Base-by-base conservation (phyloP, 2,888 invertebrate species). In the Thalpophila matura region DNA sequence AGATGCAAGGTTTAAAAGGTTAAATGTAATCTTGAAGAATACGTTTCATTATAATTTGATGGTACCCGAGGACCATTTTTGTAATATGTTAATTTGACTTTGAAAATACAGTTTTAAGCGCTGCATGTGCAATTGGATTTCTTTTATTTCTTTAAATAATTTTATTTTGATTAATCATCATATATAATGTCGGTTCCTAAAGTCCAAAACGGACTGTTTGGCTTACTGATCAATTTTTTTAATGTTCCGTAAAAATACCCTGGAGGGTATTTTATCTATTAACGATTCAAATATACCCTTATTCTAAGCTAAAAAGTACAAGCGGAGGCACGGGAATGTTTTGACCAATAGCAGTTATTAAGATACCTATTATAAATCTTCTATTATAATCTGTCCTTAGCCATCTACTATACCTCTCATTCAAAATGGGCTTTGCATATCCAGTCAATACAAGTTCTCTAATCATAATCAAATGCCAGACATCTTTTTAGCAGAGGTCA, bases 21-120 rank as follows among this genome's bases (percentile, higher is more conserved):
- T 45, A 38, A 40, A 45, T 7, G 18, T 35, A 45, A 45, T 22
- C 4, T 31, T 14, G 10, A 40, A 40, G 45, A 46, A 35, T 29
- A 35, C 16, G 12, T 40, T 33, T 59, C 59, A 63, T 46, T 69
- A 29, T 35, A 58, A 46, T 20, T 40, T 68, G 27, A 63, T 24
- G 18, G n/a, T 18, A 22, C 22, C 4, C 16, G 20, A 14, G 1
- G 5, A 46, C 10, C 16, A 18, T 37, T 60, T 24, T 6, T 31
- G 27, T 42, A 9, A 9, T 31, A 29, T 38, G 29, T 27, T 35
- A n/a, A 29, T 27, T n/a, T 22, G 5, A 7, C 4, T 18, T 20
- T 14, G 33, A 14, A 31, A 35, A 16, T 29, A 35, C 40, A 12
- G 12, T 38, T 24, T n/a, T 16, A 10, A 16, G 16, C 12, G 2